These are phyloP conservation scores for Stegodyphus mimosarum DNA, from an alignment of 1,140 invertebrate genomes.

Conservation along the genomic window DNA sequence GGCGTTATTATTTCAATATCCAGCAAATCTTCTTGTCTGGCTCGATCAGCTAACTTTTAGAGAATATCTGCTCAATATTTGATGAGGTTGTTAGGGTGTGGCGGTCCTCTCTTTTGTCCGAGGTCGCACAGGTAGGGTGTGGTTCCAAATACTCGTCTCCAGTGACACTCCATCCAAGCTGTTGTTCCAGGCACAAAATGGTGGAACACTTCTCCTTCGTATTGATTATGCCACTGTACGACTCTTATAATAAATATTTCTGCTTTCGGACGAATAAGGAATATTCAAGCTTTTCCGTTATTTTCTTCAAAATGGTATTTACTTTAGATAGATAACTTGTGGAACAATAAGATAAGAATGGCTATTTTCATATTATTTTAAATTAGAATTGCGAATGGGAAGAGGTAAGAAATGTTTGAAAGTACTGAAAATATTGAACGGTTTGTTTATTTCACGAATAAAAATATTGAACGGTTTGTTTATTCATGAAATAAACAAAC, in stretches of 20 bases:
- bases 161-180: not conserved
- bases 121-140: constrained; percentile 1
- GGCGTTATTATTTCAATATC: too few relatives aligned
- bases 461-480: too few relatives aligned
- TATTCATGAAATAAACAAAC: too few relatives aligned
- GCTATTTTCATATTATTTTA: too few relatives aligned
- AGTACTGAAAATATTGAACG: too few relatives aligned
- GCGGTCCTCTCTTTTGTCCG: constrained; percentile 7
- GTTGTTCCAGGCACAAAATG: not conserved
- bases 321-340: not conserved
- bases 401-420: too few relatives aligned
- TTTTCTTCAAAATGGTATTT: not conserved
- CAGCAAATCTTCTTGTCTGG: too few relatives aligned
- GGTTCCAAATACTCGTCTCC: constrained; percentile 26
- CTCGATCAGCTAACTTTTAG: too few relatives aligned
- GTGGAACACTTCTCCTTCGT: not conserved
- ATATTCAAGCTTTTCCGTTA: not conserved
- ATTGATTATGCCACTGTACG: too few relatives aligned
- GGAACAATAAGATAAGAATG: not conserved
- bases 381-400: too few relatives aligned
- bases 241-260: not conserved
- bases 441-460: too few relatives aligned
- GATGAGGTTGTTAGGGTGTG: constrained; percentile 27
- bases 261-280: not conserved
- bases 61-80: constrained; percentile 10